Evolutionary conservation across 1,140 invertebrate species (phyloP), one percentile per base, ranked within the genome.

Genomic region (Lutraria rhynchaena): DNA sequence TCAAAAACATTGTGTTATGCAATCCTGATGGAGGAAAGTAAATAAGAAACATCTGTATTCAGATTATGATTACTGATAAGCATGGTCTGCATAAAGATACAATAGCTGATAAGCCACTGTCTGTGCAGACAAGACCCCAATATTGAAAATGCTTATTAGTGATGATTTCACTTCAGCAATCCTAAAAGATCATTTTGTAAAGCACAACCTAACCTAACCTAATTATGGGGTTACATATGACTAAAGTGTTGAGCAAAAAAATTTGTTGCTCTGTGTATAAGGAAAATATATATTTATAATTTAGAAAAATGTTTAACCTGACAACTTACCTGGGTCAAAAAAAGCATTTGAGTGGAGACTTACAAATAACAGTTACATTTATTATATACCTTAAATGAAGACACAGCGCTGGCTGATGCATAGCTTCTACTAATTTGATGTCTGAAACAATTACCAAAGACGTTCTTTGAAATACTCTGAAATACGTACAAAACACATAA

Each of bases 301-400:
- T 49, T 49, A 49, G 11, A 49, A 19, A 19, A 19, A 19, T 19
- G 11, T 9, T 9, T 19, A 11, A 11, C 44, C 15, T 57, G 15
- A 7, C 22, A 11, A 11, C 9, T n/a, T 11, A 22, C 7, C 24
- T 7, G 53, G 9, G 9, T 57, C 7, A 57, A 57, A 57, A 57
- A 7, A 57, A 11, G 22, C 53, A 57, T 57, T 57, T n/a, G 15
- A 7, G 24, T 7, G 15, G 7, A 13, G 7, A 57, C 7, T 13
- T 57, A 57, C 22, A 57, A 22, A n/a, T 57, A 13, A n/a, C 15
- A 22, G 24, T 11, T n/a, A 24, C 15, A 11, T 15, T 7, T n/a
- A 7, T 57, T 11, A 5, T 57, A 3, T 61, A 61, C 58, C 58
- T 61, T 61, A 37, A 61, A 61, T 2, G 58, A 35, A n/a, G 58